Evolutionary conservation across 2,797 vertebrate genomes (phyloP), one percentile per base, ranked within the genome.

Genomic region (Takifugu ocellatus): DNA sequence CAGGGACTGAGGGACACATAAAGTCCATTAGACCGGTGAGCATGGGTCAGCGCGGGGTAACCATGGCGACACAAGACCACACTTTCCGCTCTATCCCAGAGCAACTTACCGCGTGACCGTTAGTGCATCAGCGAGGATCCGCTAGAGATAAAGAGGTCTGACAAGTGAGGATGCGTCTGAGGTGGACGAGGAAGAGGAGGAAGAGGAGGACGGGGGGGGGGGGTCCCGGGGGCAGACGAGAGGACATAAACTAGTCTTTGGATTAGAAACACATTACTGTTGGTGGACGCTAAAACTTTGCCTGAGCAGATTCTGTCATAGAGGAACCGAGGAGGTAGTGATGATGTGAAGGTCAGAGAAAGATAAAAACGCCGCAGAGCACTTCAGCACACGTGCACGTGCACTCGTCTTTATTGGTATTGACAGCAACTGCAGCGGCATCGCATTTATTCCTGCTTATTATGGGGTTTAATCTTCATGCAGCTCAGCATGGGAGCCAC

Each of bases 381-480:
- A 42, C 56, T 66, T 60, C 33, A 7, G 31, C 9, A 7, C 31
- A 33, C 9, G 31, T 33, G 31, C 31, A 29, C 7, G 27, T 29
- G 68, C 67, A 73, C 66, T 67, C n/a, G 31, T 27, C 46, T 63
- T 77, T 72, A 72, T 82, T 78, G 73, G 56, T 71, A 75, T 70
- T 74, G 66, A 64, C 59, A 67, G 39, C 65, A 77, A 70, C 65
- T 80, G 70, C 78, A 82, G 78, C 71, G 77, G 76, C 65, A 21
- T 33, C 68, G 10, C 10, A 15, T 36, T 44, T 48, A 26, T 31
- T 63, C 47, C 11, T 58, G 44, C 49, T 50, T 62, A 61, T 78
- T 63, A 60, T 49, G 46, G 16, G 4, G 4, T 29, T 2, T 29
- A 29, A 29, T 29, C 27, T 29, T 29, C 4, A 7, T 29, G 27